Conservation (phyloP, 2,113 vertebrate species). For the Puma concolor region DNA sequence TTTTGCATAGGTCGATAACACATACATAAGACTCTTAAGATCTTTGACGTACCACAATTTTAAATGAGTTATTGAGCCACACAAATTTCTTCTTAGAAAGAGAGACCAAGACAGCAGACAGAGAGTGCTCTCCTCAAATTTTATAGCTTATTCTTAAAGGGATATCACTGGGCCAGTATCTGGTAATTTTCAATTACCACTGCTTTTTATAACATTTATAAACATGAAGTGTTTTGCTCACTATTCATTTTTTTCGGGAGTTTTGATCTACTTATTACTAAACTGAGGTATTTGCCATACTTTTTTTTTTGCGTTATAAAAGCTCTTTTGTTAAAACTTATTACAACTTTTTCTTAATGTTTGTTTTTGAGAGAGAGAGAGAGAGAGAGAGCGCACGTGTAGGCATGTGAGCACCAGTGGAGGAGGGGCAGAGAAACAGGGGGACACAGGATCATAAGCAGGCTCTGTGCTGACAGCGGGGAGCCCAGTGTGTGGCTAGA, state of each 20-base stretch:
- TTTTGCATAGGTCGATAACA: neutral
- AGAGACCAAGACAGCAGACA: neutral
- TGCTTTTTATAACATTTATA: neutral
- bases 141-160: neutral
- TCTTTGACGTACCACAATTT: neutral
- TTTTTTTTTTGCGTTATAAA: neutral
- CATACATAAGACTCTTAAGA: neutral
- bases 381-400: neutral
- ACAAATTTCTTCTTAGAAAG: neutral
- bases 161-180: neutral
- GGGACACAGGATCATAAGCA: too few relatives aligned
- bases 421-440: neutral
- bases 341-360: neutral
- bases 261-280: neutral
- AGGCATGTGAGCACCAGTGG: neutral
- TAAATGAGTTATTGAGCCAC: neutral
- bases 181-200: slow-evolving; percentile 13
- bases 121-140: neutral
- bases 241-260: neutral
- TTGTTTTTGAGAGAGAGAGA: neutral
- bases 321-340: neutral
- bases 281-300: neutral
- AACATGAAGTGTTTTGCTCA: neutral
- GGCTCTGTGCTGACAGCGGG: too few relatives aligned
- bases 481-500: too few relatives aligned